Conservation (phyloP, 2,888 invertebrate species). For the Cremastinae sp. region DNA sequence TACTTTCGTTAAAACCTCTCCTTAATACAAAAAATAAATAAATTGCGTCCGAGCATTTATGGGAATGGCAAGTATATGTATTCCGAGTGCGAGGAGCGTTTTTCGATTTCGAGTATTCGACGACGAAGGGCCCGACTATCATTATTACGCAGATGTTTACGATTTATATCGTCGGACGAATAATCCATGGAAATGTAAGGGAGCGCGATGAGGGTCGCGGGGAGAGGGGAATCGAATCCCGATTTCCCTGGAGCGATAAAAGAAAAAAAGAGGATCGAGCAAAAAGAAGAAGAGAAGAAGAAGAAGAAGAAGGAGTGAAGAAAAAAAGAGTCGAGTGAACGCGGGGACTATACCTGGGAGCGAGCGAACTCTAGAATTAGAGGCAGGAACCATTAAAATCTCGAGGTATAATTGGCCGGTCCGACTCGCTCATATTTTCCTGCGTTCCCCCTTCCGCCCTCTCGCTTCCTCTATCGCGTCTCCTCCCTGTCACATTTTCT, state of each 20-base stretch:
- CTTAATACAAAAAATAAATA: too few species aligned
- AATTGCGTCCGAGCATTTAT: too few species aligned
- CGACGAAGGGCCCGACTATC: too few species aligned
- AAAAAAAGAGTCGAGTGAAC: conserved; percentile 57
- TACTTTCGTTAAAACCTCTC: too few species aligned
- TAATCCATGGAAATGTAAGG: conserved; percentile 1
- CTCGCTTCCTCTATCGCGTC: neutral
- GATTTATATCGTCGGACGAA: neutral
- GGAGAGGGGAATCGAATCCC: conserved; percentile 34
- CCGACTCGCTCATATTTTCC: conserved; percentile 35
- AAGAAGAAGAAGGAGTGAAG: too few species aligned
- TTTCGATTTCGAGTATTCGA: too few species aligned
- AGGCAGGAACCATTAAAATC: conserved; percentile 74
- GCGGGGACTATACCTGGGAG: conserved; percentile 63
- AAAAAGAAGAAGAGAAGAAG: too few species aligned
- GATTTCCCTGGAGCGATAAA: conserved; percentile 72
- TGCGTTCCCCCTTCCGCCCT: neutral
- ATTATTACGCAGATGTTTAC: neutral
- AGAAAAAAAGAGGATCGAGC: too few species aligned
- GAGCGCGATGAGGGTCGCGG: conserved; percentile 24
- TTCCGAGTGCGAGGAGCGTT: too few species aligned
- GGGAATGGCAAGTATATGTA: too few species aligned
- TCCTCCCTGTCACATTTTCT: conserved; percentile 24
- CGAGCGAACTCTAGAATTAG: conserved; percentile 74
- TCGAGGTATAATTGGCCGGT: conserved; percentile 73